These are phyloP conservation scores for Luscinia megarhynchos DNA, from an alignment of 2,797 vertebrate species.

Conservation along the genomic window DNA sequence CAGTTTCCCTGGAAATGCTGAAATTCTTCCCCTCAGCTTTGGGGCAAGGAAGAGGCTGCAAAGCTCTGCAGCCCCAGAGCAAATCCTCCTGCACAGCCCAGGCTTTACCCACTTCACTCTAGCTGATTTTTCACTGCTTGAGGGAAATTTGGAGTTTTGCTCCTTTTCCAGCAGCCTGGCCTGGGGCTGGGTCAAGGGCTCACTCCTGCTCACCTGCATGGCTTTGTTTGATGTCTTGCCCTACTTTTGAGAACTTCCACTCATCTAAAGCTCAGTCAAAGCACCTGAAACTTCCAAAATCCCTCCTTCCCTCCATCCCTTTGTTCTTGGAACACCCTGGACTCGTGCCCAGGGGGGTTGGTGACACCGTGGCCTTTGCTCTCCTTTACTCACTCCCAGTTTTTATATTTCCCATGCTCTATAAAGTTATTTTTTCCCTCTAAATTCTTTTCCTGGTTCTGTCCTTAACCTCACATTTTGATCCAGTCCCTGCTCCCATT, in stretches of 20 bases:
- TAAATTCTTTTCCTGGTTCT: neutral
- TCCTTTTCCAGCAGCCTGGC: neutral
- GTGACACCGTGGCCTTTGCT: neutral
- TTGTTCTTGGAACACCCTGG: neutral
- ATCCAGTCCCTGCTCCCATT: neutral
- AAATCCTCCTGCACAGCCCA: rapidly evolving
- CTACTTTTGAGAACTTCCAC: neutral
- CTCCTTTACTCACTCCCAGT: neutral
- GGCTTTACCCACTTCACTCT: neutral
- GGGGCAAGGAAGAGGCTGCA: neutral
- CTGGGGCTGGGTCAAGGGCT: rapidly evolving
- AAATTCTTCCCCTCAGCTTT: no score
- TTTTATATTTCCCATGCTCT: neutral
- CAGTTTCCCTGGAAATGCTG: neutral
- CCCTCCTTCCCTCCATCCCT: rapidly evolving
- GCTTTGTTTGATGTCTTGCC: neutral
- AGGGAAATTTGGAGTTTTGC: neutral
- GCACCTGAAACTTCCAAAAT: rapidly evolving
- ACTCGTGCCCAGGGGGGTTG: neutral
- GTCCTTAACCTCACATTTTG: neutral
- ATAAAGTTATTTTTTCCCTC: neutral
- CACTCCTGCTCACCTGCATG: neutral
- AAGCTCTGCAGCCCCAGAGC: neutral
- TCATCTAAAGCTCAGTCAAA: neutral
- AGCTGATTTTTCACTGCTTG: neutral